Conservation (phyloP, 2,113 vertebrate genomes). For the Oryzias melastigma region DNA sequence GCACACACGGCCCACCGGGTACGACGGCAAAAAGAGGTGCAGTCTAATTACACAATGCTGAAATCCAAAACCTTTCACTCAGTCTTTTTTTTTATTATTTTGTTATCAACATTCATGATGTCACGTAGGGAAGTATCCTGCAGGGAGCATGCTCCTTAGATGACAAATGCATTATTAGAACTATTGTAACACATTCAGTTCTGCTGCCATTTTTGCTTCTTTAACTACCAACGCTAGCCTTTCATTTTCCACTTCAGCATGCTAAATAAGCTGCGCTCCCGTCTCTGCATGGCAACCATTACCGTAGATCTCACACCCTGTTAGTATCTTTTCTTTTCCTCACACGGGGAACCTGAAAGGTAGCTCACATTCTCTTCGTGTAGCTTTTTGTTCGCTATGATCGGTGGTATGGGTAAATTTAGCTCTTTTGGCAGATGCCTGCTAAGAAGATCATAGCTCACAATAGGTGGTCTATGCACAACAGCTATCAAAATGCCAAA, state of each 20-base stretch:
- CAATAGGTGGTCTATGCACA: conserved; percentile 59
- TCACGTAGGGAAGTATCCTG: no score
- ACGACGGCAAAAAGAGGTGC: conserved; percentile 33
- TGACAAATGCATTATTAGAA: no score
- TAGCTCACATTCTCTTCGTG: conserved; percentile 38
- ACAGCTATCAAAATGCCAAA: conserved; percentile 56
- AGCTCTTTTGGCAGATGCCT: conserved; percentile 58
- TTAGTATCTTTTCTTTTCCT: conserved; percentile 27
- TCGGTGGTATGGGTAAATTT: conserved; percentile 62
- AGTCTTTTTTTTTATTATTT: conserved; percentile 14
- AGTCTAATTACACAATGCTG: conserved; percentile 43
- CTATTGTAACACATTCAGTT: background rate
- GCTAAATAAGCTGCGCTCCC: conserved; percentile 41
- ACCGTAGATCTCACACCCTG: conserved; percentile 36
- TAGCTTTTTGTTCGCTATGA: conserved; percentile 53
- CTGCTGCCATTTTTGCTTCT: background rate
- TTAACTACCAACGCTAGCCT: conserved; percentile 10
- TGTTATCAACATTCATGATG: conserved; percentile 12
- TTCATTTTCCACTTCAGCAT: conserved; percentile 32
- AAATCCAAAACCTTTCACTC: conserved; percentile 16
- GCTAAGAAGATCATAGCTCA: conserved; percentile 66
- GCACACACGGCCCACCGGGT: conserved; percentile 35
- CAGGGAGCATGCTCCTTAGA: no score
- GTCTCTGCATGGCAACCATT: conserved; percentile 36
- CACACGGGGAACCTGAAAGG: conserved; percentile 36